Evolutionary conservation across 2,797 vertebrate species (phyloP), one percentile per base, ranked within the genome.

Genomic region (Girardinus metallicus): DNA sequence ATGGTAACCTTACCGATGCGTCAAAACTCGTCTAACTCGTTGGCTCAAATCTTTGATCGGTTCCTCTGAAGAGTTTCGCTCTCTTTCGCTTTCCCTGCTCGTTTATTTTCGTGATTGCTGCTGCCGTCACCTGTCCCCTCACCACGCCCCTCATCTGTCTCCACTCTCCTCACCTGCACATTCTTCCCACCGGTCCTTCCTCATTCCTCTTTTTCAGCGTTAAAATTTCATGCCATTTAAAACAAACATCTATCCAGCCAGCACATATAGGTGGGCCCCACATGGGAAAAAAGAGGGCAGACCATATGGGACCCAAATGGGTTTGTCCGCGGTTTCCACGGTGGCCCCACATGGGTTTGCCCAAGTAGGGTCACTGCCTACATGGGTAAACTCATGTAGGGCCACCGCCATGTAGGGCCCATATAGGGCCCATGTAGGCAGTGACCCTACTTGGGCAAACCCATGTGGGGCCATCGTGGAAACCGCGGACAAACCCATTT

Each of bases 1-100:
- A 88, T 95, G 95, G 95, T 95, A 92, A 92, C 71, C 0, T 44
- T 55, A 43, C 3, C 10, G 2, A 39, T 41, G 1, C 49, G 31
- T 16, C 34, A 13, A 9, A 88, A 90, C 88, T 55, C 78, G 90
- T 36, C 60, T 46, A 80, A 91, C 91, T 84, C 55, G 90, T 93
- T 93, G 74, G 5, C 72, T 5, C 36, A 41, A 41, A 21, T 43
- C 60, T 39, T 64, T 16, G 1, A 44, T 53, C 1, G 81, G 80
- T 74, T 79, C 78, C 11, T 39, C 36, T 55, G 66, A 83, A 46
- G 36, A 36, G 36, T 74, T 64, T 44, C 36, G 2, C 36, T 71
- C 36, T 47, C 77, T 64, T n/a, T 66, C 74, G 34, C 77, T 83
- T 82, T 76, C 83, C 49, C 74, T 74, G 62, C 8, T 76, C 12